phyloP scores from a whole-genome alignment of 2,113 vertebrate species.

The Orcinus orca region DNA sequence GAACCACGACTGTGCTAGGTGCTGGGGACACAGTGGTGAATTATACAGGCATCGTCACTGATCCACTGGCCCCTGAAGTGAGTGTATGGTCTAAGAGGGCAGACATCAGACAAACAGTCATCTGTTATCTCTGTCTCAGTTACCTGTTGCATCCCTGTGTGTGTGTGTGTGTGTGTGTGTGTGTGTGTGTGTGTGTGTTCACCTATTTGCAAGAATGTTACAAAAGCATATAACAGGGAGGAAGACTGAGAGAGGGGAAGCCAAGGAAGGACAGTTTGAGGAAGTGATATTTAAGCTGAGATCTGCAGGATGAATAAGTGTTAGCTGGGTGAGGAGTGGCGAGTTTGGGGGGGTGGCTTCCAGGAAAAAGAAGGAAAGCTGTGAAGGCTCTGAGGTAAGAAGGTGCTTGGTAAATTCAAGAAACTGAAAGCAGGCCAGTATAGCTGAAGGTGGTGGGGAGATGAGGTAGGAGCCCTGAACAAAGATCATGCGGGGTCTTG shows the following conservation, averaged over 20 bases:
- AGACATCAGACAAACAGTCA: neutral
- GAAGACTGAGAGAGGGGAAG: neutral
- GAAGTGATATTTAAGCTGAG: conserved; percentile 49
- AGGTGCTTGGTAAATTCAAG: neutral
- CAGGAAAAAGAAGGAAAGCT: neutral
- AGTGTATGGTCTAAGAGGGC: neutral
- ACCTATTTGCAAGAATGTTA: neutral
- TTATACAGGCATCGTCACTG: neutral
- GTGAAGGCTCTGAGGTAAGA: neutral
- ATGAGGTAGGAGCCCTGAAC: neutral
- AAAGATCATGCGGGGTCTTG: neutral
- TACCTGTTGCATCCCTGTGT: neutral
- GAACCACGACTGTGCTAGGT: neutral
- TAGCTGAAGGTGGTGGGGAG: too few relatives aligned
- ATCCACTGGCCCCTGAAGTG: neutral
- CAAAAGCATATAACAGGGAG: neutral
- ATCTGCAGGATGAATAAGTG: neutral
- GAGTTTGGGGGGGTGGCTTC: neutral
- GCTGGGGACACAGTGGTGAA: neutral
- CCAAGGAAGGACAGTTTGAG: neutral
- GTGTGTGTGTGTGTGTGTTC: neutral
- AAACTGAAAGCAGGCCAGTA: neutral
- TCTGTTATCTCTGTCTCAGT: neutral
- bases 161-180: neutral
- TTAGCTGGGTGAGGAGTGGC: neutral